phyloP scores from a whole-genome alignment of 2,113 vertebrate genomes.

The Opisthocomus hoazin region DNA sequence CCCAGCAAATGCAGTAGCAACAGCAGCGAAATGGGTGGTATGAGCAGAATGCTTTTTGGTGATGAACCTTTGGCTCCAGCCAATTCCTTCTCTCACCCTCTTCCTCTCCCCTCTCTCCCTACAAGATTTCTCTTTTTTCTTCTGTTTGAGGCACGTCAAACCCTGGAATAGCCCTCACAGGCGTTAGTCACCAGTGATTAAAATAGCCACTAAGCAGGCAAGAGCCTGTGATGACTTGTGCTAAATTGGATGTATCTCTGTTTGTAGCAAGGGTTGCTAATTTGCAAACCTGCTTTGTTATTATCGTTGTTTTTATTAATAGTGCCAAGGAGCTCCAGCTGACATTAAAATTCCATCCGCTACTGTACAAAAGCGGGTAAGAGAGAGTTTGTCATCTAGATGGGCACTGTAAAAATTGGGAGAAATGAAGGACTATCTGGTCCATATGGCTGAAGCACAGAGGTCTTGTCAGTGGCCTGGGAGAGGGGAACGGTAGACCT shows the following conservation, averaged over 20 bases:
- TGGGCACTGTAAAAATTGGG: not conserved
- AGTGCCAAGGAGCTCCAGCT: not conserved
- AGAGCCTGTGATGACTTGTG: conserved; percentile 46
- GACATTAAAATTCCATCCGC: not conserved
- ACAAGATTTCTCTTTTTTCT: conserved; percentile 36
- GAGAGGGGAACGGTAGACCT: not conserved
- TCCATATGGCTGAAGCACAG: not conserved
- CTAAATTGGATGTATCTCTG: conserved; percentile 53
- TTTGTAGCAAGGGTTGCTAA: conserved; percentile 52
- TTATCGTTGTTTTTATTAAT: conserved; percentile 43
- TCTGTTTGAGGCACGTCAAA: conserved; percentile 44
- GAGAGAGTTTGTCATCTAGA: not conserved
- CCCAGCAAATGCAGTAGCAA: conserved; percentile 9
- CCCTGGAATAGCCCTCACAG: conserved; percentile 61
- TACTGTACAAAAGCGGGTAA: not conserved
- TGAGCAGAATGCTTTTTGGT: not conserved
- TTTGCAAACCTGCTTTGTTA: conserved; percentile 51
- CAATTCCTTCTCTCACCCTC: not conserved
- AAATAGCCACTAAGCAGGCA: conserved; percentile 58
- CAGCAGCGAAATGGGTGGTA: not conserved
- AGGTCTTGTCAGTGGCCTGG: not conserved
- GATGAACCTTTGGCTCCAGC: conserved; percentile 11
- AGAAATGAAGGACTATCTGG: not conserved
- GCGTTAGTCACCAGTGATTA: conserved; percentile 59
- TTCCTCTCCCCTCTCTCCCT: not conserved